These are phyloP conservation scores for Pangasius larnaudii DNA, from an alignment of 2,797 vertebrate genomes.

Conservation along the genomic window DNA sequence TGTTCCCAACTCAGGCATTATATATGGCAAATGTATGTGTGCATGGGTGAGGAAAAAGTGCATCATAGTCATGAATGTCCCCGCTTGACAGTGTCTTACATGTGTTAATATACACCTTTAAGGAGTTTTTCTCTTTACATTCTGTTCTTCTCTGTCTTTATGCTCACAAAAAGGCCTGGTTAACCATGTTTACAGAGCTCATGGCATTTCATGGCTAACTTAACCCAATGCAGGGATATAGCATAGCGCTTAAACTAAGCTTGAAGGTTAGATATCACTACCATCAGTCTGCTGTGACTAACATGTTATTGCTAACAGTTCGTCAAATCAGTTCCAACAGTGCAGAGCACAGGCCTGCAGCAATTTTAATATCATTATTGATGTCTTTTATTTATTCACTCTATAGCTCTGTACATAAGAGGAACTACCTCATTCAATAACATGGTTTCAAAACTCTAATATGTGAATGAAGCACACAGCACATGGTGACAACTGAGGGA, in stretches of 20 bases:
- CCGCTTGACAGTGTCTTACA: neutral
- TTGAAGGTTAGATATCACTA: neutral
- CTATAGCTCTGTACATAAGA: neutral
- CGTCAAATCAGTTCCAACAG: neutral
- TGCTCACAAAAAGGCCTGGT: neutral
- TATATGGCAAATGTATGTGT: neutral
- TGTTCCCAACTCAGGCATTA: neutral
- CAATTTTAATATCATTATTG: neutral
- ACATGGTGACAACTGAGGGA: neutral
- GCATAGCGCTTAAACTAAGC: neutral
- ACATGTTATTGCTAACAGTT: neutral
- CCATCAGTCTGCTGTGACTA: neutral
- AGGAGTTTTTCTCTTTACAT: neutral
- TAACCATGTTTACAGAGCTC: neutral
- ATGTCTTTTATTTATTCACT: neutral
- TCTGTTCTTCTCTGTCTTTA: neutral
- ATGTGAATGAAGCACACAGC: neutral
- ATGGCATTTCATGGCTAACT: neutral
- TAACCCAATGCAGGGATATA: neutral
- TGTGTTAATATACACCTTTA: neutral
- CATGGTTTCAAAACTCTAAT: neutral
- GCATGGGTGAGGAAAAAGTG: neutral
- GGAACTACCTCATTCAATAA: neutral
- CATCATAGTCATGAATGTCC: neutral
- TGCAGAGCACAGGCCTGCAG: neutral